A percentile compares a stretch with the other conserved stretches of the same genome.
Evolutionary conservation across 2,888 invertebrate species (phyloP).

Genomic region (Drosophila neoperkinsi): DNA sequence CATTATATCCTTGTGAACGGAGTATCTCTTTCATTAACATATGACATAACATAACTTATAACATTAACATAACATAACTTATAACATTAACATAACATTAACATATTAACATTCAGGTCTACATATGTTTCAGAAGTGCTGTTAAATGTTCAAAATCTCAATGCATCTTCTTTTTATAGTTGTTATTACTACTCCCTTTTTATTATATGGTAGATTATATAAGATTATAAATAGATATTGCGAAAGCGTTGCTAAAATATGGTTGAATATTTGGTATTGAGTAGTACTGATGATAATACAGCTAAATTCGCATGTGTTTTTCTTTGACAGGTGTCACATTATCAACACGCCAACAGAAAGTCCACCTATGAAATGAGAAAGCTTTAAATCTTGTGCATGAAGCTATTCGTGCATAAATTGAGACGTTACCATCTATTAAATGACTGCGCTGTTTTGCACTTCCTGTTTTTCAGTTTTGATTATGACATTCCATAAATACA

Average conservation of each 20-base stretch:
- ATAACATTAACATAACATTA: no score
- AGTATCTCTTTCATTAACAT: background rate
- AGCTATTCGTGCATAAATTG: constrained; percentile 33
- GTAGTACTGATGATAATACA: background rate
- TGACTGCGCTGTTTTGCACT: background rate
- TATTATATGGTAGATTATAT: background rate
- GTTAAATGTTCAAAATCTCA: background rate
- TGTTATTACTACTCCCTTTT: no score
- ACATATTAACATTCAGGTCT: no score
- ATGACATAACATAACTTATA: no score
- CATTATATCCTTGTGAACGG: background rate
- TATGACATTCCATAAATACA: background rate
- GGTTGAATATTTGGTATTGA: background rate
- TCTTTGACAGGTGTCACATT: background rate
- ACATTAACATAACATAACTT: no score
- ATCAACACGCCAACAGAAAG: constrained; percentile 1
- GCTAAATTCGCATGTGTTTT: background rate
- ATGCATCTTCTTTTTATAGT: background rate
- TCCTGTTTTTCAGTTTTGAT: constrained; percentile 11
- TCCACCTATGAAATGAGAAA: constrained; percentile 2
- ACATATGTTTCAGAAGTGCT: background rate
- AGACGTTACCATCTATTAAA: constrained; percentile 13
- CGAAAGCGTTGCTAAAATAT: background rate
- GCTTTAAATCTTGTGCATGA: background rate
- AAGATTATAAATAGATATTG: background rate